phyloP scores from a whole-genome alignment of 2,797 vertebrate genomes.

The Megaceryle alcyon region DNA sequence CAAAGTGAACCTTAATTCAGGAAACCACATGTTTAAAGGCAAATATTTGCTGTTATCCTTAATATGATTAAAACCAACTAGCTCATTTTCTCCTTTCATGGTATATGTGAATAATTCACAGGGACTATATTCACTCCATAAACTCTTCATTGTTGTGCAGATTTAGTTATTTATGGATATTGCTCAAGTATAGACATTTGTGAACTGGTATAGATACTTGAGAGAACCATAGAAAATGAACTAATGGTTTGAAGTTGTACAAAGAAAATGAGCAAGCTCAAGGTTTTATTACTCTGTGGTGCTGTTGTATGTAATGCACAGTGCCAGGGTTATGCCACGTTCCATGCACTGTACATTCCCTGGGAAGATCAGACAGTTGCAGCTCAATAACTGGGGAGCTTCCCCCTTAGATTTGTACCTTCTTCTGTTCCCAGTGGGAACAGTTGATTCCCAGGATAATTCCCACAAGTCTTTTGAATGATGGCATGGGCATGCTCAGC shows the following conservation, averaged over 20 bases:
- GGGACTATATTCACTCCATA: background rate
- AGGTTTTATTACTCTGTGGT: background rate
- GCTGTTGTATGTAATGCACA: accelerated
- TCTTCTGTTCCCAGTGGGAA: background rate
- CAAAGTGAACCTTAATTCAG: background rate
- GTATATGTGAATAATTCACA: background rate
- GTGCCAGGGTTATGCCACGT: background rate
- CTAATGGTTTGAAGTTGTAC: background rate
- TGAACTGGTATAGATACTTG: accelerated
- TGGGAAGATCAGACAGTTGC: background rate
- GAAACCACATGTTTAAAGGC: background rate
- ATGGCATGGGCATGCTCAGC: background rate
- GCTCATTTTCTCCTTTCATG: background rate
- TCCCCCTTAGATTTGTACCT: background rate
- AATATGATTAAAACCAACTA: background rate
- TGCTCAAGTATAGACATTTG: background rate
- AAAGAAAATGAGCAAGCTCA: background rate
- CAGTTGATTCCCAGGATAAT: background rate
- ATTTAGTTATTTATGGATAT: background rate
- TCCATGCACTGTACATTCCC: too few relatives aligned
- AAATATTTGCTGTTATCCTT: background rate
- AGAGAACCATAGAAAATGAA: background rate
- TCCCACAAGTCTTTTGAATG: background rate
- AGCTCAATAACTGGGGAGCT: background rate
- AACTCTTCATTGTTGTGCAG: background rate